Percentiles rank a stretch among this genome's conserved stretches.
These are phyloP conservation scores for Beroe ovata DNA, from an alignment of 37 sponge, comb jelly and placozoan species.

Conservation along the genomic window DNA sequence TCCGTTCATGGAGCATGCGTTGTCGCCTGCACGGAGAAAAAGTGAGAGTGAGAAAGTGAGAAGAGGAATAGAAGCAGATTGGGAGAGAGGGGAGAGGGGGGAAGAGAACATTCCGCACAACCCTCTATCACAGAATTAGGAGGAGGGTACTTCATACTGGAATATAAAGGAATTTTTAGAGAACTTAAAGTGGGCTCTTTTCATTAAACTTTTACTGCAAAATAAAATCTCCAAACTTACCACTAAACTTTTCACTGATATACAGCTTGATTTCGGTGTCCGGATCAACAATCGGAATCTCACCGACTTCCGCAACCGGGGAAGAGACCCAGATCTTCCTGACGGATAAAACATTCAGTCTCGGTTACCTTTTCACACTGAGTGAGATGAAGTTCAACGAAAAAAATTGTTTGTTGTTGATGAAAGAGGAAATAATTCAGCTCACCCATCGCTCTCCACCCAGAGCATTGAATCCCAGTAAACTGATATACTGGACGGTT, in stretches of 20 bases:
- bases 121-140: background rate
- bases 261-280: background rate
- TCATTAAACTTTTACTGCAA: background rate
- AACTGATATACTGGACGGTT: slow-evolving; percentile 4
- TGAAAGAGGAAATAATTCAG: background rate
- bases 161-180: too few relatives aligned
- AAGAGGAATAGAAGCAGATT: too few relatives aligned
- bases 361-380: too few relatives aligned
- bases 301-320: background rate
- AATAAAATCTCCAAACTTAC: background rate
- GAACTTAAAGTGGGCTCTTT: background rate
- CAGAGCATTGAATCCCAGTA: background rate
- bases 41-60: too few relatives aligned
- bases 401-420: too few relatives aligned
- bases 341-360: too few relatives aligned
- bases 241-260: background rate
- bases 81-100: too few relatives aligned
- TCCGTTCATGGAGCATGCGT: slow-evolving; percentile 5
- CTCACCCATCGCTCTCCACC: slow-evolving; percentile 25
- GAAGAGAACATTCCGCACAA: background rate
- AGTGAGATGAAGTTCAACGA: too few relatives aligned
- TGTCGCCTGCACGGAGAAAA: too few relatives aligned
- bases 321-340: background rate
- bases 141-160: too few relatives aligned
- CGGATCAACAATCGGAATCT: background rate